Base-by-base conservation (phyloP, 1,140 invertebrate genomes). In the Seison nebaliae region DNA sequence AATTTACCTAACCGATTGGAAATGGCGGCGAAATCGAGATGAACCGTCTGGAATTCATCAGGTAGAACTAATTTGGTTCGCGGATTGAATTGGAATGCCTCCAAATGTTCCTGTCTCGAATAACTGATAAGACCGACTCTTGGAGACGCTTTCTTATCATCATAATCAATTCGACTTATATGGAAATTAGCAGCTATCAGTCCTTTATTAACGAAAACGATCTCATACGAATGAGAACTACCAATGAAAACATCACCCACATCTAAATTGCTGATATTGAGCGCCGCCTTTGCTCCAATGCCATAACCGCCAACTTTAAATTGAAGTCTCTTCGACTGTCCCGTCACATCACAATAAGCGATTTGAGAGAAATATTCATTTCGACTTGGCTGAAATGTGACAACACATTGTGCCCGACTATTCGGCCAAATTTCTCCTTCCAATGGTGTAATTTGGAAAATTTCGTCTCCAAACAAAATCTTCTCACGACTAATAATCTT, bases 381-480 rank as follows among this genome's bases (percentile, higher is more conserved):
- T 45, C 57, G 49, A 21, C 49, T 43, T 37, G 59, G 58, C 36
- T 52, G 51, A 45, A 61, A 60, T 36, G 56, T 49, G 5, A 60
- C 44, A 35, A 39, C 55, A 14, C 57, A 46, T 31, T 57, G 51
- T 26, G 48, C 44, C 23, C 46, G 44, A 2, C 50, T 52, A 38
- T 58, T 50, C 29, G 57, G 59, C 57, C 58, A 60, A 19, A 61
- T 53, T 24, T 60, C 55, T 12, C 55, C 57, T 32, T 58, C 57
- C n/a, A 49, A 43, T 22, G 57, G 59, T 35, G 57, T 53, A 43
- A 60, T 51, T 34, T 48, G 51, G n/a, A 59, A 45, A 9, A 55
- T 52, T 33, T 55, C 50, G 47, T 59, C 55, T 36, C 48, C 47
- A 45, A 55, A 59, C 23, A 55, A 14, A 35, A 19, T 34, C 15